phyloP scores from a whole-genome alignment of 2,888 invertebrate species.

The Brachyptera risi region DNA sequence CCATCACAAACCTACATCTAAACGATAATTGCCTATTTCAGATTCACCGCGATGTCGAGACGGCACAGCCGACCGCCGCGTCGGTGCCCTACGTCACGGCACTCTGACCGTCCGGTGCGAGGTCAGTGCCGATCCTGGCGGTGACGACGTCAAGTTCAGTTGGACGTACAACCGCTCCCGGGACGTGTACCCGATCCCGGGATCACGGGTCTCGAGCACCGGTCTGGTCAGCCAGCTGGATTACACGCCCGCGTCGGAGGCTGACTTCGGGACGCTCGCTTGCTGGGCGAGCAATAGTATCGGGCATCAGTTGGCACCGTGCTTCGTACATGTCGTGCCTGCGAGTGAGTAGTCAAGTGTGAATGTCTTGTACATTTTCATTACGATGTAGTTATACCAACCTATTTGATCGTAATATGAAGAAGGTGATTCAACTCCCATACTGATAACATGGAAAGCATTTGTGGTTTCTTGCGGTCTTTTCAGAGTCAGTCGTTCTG shows the following conservation, averaged over 20 bases:
- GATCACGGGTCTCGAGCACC: slow-evolving; percentile 53
- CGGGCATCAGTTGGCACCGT: slow-evolving; percentile 75
- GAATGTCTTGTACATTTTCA: too few relatives aligned
- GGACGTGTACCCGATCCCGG: slow-evolving; percentile 68
- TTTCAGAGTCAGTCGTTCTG: too few relatives aligned
- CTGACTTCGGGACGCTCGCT: slow-evolving; percentile 75
- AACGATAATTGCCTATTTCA: slow-evolving; percentile 41
- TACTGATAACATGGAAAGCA: too few relatives aligned
- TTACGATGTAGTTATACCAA: too few relatives aligned
- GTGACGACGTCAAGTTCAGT: slow-evolving; percentile 66
- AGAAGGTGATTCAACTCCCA: too few relatives aligned
- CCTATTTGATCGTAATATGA: too few relatives aligned
- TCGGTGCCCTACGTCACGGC: slow-evolving; percentile 70
- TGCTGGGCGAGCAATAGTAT: slow-evolving; percentile 86
- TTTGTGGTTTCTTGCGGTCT: too few relatives aligned
- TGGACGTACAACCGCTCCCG: slow-evolving; percentile 81
- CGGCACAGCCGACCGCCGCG: slow-evolving; percentile 64
- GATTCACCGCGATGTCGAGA: slow-evolving; percentile 74
- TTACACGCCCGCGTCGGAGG: slow-evolving; percentile 51
- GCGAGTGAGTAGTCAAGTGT: slow-evolving; percentile 74
- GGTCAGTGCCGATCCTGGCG: slow-evolving; percentile 72
- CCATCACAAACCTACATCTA: neutral
- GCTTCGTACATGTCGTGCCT: slow-evolving; percentile 74
- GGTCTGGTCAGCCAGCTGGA: slow-evolving; percentile 52
- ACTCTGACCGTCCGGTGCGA: slow-evolving; percentile 72